Conservation (phyloP, 2,113 vertebrate genomes). For the Lynx canadensis region DNA sequence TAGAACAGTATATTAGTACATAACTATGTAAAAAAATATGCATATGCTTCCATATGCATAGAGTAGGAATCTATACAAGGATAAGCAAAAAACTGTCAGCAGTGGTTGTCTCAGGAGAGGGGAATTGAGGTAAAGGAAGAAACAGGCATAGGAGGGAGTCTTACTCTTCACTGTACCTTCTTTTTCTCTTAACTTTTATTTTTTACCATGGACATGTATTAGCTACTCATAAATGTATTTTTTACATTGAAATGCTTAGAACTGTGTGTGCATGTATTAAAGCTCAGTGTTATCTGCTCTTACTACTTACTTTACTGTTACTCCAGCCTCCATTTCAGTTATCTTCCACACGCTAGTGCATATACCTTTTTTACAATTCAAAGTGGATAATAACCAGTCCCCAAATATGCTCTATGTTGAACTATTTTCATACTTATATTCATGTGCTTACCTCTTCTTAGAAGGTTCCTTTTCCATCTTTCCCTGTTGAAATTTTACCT, state of each 20-base stretch:
- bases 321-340: background rate
- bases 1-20: background rate
- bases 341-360: background rate
- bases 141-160: background rate
- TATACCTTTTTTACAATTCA: background rate
- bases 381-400: background rate
- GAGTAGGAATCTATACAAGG: background rate
- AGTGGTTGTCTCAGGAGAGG: background rate
- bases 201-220: background rate
- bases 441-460: background rate
- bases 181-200: background rate
- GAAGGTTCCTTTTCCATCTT: background rate
- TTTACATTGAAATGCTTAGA: constrained; percentile 3
- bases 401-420: background rate
- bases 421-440: background rate
- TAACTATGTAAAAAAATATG: background rate
- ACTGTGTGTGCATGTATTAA: background rate
- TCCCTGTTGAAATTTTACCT: background rate
- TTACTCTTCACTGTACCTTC: background rate
- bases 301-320: background rate
- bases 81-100: background rate
- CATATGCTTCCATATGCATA: background rate
- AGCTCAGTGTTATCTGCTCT: background rate
- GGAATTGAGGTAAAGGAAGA: background rate
- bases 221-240: background rate